Percentiles rank a stretch among this genome's conserved stretches.
Evolutionary conservation across 2,888 invertebrate genomes (phyloP).

Genomic region (Pantelozetes paolii): DNA sequence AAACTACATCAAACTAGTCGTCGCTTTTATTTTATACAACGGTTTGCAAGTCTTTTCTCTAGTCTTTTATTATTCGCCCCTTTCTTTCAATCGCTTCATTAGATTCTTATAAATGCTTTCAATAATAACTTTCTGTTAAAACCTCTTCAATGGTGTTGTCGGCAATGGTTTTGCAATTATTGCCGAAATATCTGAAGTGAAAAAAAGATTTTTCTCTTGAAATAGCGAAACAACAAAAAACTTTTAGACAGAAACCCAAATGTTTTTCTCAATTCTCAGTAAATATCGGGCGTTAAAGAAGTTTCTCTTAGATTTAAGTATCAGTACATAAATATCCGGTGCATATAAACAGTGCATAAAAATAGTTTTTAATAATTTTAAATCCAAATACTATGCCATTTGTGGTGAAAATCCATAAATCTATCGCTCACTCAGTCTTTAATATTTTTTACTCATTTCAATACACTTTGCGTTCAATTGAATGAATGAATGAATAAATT

Average conservation of each 20-base stretch:
- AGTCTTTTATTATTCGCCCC: constrained; percentile 12
- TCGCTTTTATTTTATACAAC: constrained; percentile 1
- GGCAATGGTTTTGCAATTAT: too few relatives aligned
- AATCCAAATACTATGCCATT: background rate
- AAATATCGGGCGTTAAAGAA: too few relatives aligned
- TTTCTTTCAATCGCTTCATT: constrained; percentile 14
- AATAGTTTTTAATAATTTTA: too few relatives aligned
- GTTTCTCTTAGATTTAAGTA: too few relatives aligned
- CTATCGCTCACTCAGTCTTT: constrained; percentile 9
- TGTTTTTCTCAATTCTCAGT: too few relatives aligned
- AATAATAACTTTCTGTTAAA: constrained; percentile 1
- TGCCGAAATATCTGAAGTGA: too few relatives aligned
- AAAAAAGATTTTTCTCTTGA: too few relatives aligned
- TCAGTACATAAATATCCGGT: too few relatives aligned
- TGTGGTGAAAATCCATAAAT: background rate
- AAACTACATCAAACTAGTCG: background rate
- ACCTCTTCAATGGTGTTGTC: background rate
- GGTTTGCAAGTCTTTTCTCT: constrained; percentile 16
- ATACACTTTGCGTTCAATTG: background rate
- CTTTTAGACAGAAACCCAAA: too few relatives aligned
- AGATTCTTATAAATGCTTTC: constrained; percentile 4
- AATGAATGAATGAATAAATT: background rate
- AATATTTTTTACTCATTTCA: background rate
- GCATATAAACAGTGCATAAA: too few relatives aligned
- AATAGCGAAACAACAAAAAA: too few relatives aligned